These are phyloP conservation scores for Leucosticte australis DNA, from an alignment of 2,113 vertebrate genomes.

Conservation along the genomic window DNA sequence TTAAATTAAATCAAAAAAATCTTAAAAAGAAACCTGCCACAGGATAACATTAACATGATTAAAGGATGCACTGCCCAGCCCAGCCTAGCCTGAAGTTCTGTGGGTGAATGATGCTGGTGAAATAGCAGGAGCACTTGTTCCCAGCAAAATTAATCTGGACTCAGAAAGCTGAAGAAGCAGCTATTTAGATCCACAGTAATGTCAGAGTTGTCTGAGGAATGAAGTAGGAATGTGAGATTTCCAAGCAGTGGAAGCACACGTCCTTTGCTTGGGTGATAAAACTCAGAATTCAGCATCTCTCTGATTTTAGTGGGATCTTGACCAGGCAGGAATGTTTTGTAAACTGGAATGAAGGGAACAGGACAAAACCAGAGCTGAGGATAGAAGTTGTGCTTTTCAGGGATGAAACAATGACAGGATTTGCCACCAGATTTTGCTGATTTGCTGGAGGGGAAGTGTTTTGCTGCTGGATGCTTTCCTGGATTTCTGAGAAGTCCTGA, in stretches of 20 bases:
- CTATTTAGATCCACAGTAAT: neutral
- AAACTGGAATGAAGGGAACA: neutral
- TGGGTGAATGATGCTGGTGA: neutral
- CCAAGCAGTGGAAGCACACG: neutral
- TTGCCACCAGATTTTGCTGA: neutral
- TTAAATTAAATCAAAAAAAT: neutral
- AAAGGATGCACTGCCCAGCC: neutral
- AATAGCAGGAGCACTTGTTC: neutral
- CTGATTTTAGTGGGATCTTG: neutral
- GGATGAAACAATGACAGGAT: fast-evolving
- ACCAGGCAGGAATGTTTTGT: neutral
- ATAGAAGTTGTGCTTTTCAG: neutral
- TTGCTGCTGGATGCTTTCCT: neutral
- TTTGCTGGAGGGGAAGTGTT: neutral
- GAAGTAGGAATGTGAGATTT: neutral
- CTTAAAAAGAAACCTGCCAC: neutral
- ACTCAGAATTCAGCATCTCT: neutral
- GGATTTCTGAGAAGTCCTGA: neutral
- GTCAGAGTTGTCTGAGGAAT: neutral
- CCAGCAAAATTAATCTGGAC: neutral
- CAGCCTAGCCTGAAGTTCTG: neutral
- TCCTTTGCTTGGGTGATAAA: neutral
- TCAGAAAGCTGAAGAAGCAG: neutral
- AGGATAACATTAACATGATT: constrained; percentile 1
- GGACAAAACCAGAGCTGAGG: neutral